Percentiles rank a stretch among this genome's conserved stretches.
Conservation (phyloP, 2,888 invertebrate species). For the Scaptomyza tumidula region DNA sequence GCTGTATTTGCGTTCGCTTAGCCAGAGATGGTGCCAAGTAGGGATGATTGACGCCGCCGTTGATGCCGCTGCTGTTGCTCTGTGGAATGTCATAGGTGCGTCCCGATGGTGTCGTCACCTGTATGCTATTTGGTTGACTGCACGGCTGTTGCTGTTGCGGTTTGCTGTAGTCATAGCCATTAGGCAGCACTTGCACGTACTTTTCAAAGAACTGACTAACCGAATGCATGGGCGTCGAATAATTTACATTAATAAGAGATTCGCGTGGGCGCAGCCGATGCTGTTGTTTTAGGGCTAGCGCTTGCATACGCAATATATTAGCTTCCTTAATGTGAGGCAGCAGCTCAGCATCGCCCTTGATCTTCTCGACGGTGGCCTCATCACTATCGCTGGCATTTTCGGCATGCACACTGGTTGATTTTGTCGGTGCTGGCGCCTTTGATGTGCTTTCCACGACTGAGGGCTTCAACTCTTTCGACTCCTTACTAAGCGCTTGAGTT, state of each 20-base stretch:
- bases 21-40: conserved; percentile 82
- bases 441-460: conserved; percentile 24
- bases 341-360: conserved; percentile 83
- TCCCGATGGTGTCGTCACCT: conserved; percentile 80
- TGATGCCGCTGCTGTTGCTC: conserved; percentile 72
- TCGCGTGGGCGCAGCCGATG: conserved; percentile 59
- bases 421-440: conserved; percentile 44
- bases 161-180: conserved; percentile 75
- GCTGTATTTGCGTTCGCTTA: conserved; percentile 68
- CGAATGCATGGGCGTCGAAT: conserved; percentile 75
- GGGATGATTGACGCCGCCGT: conserved; percentile 71
- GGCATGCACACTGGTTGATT: conserved; percentile 41
- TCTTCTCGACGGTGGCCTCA: conserved; percentile 76
- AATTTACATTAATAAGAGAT: conserved; percentile 73
- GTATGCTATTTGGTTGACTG: conserved; percentile 68
- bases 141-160: conserved; percentile 55
- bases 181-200: conserved; percentile 69
- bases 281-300: conserved; percentile 34
- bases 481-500: conserved; percentile 28
- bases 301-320: conserved; percentile 68
- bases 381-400: conserved; percentile 54
- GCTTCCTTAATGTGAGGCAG: conserved; percentile 71
- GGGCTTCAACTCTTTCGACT: conserved; percentile 33
- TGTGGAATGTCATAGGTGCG: conserved; percentile 79
- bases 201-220: conserved; percentile 77